These are phyloP conservation scores for Drosophila littoralis DNA, from an alignment of 1,140 invertebrate genomes.

Conservation along the genomic window DNA sequence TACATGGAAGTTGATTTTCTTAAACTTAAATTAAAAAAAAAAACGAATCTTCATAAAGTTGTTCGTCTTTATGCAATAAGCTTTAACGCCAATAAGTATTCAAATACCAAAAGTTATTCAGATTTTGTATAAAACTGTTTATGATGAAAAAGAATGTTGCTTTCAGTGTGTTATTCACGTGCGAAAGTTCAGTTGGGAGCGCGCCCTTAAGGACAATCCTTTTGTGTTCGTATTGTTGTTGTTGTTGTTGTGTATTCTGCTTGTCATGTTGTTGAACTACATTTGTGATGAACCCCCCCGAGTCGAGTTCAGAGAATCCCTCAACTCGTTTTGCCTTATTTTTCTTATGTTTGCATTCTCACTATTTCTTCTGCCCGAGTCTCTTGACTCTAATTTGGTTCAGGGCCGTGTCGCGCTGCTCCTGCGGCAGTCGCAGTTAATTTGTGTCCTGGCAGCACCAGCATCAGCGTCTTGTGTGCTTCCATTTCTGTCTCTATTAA, in stretches of 20 bases:
- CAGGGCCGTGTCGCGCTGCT: slow-evolving; percentile 50
- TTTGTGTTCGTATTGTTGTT: slow-evolving; percentile 4
- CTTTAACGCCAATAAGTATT: no score
- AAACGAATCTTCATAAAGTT: no score
- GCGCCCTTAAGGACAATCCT: slow-evolving; percentile 27
- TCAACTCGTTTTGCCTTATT: slow-evolving; percentile 43
- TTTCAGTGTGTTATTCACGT: not conserved
- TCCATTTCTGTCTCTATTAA: slow-evolving; percentile 52
- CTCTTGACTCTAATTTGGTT: slow-evolving; percentile 80
- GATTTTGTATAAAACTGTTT: no score
- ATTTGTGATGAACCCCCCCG: slow-evolving; percentile 34
- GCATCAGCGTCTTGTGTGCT: slow-evolving; percentile 21
- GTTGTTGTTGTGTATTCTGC: slow-evolving; percentile 34
- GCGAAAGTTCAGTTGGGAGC: slow-evolving; percentile 8
- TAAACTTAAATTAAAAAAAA: no score
- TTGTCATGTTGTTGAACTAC: slow-evolving; percentile 70
- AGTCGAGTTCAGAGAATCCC: slow-evolving; percentile 22
- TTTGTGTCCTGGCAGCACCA: slow-evolving; percentile 47
- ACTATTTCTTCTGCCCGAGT: slow-evolving; percentile 43
- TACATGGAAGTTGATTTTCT: no score
- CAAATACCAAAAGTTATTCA: no score
- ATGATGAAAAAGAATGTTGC: no score
- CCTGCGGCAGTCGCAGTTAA: slow-evolving; percentile 60
- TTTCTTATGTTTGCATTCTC: slow-evolving; percentile 16
- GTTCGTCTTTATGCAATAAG: no score